Evolutionary conservation across 2,113 vertebrate genomes (phyloP), one percentile per base, ranked within the genome.

Genomic region (Pelodiscus sinensis): DNA sequence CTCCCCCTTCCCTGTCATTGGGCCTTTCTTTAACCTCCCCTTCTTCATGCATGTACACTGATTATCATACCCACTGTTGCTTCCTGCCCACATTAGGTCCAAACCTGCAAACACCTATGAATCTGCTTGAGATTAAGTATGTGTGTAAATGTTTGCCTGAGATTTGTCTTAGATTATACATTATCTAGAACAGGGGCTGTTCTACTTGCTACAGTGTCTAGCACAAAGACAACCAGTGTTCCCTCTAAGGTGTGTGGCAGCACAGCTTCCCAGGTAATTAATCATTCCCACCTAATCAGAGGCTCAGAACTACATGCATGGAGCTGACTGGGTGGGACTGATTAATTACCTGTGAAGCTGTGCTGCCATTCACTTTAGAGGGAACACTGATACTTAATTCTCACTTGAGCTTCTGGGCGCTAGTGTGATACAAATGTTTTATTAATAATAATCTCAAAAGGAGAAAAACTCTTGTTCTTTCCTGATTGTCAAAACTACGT

Each of bases 111-210:
- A 50, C n/a, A 25, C 6, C 86, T 11, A 19, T 85, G 54, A 73
- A 83, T 84, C 44, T 93, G 82, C 24, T 88, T 91, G 79, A 87
- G 2, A 75, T 94, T 79, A 95, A 94, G 44, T 24, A 87, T 58
- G 90, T 89, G 38, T 4, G 77, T 58, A 84, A 89, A 90, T 92
- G 9, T 51, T 52, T 90, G 2, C 25, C 35, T 56, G 68, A 29
- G 50, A 87, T 52, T 79, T 79, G 65, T 12, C 84, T 15, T 60
- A 51, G 29, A 81, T 27, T 13, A 29, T 21, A 79, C 88, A 44
- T 44, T 29, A 85, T 92, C 90, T 82, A 84, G 58, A 27, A 21
- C 71, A 44, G 27, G 90, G 31, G 31, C 86, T 44, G 31, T 50
- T 85, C 77, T 94, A 82, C 50, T 92, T 91, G 55, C 60, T 44